These are phyloP conservation scores for Dolichallabes microphthalmus DNA, from an alignment of 2,113 vertebrate genomes.

Conservation along the genomic window DNA sequence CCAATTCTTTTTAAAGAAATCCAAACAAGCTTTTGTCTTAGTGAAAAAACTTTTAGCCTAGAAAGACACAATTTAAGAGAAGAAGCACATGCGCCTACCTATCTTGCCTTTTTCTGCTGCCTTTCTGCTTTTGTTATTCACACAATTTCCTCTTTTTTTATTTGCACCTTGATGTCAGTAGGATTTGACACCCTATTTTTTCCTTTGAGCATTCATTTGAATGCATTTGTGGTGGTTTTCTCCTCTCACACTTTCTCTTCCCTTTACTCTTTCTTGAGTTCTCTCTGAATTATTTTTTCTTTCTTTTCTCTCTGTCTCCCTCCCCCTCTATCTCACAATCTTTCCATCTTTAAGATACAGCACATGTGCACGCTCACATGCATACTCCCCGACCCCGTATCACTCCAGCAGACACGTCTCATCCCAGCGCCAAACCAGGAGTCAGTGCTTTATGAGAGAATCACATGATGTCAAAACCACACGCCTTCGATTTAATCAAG, in stretches of 20 bases:
- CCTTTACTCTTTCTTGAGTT: neutral
- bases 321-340: neutral
- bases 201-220: slow-evolving; percentile 74
- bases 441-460: slow-evolving; percentile 88
- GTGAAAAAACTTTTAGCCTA: neutral
- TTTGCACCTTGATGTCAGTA: slow-evolving; percentile 64
- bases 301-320: neutral
- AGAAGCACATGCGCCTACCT: neutral
- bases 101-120: neutral
- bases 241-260: slow-evolving; percentile 32
- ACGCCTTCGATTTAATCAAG: slow-evolving; percentile 98
- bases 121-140: slow-evolving; percentile 42
- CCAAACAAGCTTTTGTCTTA: neutral
- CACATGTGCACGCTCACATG: slow-evolving; percentile 36
- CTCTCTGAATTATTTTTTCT: neutral
- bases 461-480: slow-evolving; percentile 92
- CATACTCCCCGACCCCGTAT: slow-evolving; percentile 71
- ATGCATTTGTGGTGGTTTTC: slow-evolving; percentile 75
- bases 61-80: neutral
- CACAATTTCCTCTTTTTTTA: slow-evolving; percentile 60
- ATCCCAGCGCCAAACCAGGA: slow-evolving; percentile 81
- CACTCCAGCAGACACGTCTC: slow-evolving; percentile 81
- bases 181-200: slow-evolving; percentile 67
- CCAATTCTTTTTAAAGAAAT: neutral
- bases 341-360: slow-evolving; percentile 34